Percentiles rank a stretch among this genome's conserved stretches.
Conservation (phyloP, 2,113 vertebrate genomes). For the Delphinapterus leucas region DNA sequence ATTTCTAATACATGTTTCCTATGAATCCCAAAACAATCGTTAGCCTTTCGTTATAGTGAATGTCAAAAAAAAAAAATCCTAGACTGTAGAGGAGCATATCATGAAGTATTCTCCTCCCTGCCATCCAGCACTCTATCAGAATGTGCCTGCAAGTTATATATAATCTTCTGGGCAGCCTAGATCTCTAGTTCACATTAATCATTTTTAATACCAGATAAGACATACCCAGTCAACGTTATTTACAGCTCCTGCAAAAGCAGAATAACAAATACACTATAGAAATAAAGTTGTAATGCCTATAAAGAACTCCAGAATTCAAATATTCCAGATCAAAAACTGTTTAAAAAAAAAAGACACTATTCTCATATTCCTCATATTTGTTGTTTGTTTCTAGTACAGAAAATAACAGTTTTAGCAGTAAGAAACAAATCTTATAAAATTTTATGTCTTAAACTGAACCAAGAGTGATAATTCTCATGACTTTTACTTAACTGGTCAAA, state of each 20-base stretch:
- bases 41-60: background rate
- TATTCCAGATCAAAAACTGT: background rate
- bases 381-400: background rate
- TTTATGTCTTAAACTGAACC: background rate
- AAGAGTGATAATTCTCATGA: background rate
- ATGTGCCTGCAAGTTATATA: background rate
- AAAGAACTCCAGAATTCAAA: conserved; percentile 12
- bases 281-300: background rate
- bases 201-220: conserved; percentile 13
- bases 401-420: background rate
- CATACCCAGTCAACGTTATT: conserved; percentile 22
- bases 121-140: background rate
- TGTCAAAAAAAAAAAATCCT: conserved; percentile 3
- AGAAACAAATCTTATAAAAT: background rate
- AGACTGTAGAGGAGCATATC: background rate
- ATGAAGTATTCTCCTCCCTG: background rate
- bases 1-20: conserved; percentile 27
- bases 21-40: background rate
- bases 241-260: background rate
- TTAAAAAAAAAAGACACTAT: background rate
- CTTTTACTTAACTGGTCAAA: background rate
- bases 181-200: background rate
- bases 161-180: background rate
- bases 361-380: background rate
- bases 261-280: conserved; percentile 27